A percentile compares a stretch with the other conserved stretches of the same genome.
Evolutionary conservation across 2,888 invertebrate genomes (phyloP).

Genomic region (Hypomecis punctinalis): DNA sequence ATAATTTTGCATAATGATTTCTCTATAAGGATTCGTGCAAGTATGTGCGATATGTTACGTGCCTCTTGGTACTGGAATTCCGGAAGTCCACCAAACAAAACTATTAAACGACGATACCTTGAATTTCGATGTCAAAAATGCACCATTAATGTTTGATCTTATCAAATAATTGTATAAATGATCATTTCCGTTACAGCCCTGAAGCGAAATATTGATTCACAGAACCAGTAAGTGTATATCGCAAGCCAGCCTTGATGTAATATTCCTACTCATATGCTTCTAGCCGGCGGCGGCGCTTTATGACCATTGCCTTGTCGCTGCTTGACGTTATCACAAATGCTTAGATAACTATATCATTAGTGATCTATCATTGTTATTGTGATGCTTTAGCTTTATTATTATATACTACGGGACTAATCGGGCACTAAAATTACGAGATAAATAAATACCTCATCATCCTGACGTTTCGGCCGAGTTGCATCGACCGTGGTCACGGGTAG

Average conservation of each 20-base stretch:
- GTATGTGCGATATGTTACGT: background rate
- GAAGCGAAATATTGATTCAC: constrained; percentile 44
- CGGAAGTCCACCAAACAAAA: constrained; percentile 11
- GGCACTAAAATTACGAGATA: too few species aligned
- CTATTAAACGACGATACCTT: constrained; percentile 7
- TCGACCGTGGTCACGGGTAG: too few species aligned
- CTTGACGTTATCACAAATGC: constrained; percentile 38
- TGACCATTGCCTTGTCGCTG: constrained; percentile 41
- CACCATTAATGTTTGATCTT: constrained; percentile 21
- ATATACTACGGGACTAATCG: too few species aligned
- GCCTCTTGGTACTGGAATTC: constrained; percentile 6
- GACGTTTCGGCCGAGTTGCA: too few species aligned
- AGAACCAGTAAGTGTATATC: constrained; percentile 43
- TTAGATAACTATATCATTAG: background rate
- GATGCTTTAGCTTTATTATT: too few species aligned
- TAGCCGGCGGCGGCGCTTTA: constrained; percentile 39
- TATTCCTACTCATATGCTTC: constrained; percentile 42
- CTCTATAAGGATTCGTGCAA: background rate
- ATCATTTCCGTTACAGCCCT: constrained; percentile 33
- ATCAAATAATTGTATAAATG: constrained; percentile 23
- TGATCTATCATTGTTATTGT: background rate
- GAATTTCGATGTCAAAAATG: constrained; percentile 13
- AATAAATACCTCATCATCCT: too few species aligned
- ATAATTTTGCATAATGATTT: constrained; percentile 1
- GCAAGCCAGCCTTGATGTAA: constrained; percentile 45